Evolutionary conservation across 2,888 invertebrate species (phyloP), one percentile per base, ranked within the genome.

Genomic region (Lasioglossum zephyrum): DNA sequence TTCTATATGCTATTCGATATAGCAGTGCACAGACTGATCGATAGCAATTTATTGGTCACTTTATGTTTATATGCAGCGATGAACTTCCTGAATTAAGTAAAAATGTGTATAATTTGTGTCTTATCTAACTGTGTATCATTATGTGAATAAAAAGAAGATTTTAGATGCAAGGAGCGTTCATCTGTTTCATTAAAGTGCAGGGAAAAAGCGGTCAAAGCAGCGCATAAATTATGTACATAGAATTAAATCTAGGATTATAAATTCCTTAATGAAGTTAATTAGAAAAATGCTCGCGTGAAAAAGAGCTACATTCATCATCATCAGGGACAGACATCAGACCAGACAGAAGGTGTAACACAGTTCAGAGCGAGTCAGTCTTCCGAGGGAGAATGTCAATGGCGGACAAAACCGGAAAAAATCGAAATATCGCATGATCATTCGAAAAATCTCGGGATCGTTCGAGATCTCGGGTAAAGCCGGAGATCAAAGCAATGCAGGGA

Each of bases 401-500:
- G 57, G 11, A n/a, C 11, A 11, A 57, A 57, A 57, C n/a, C 57
- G n/a, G 22, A 66, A 31, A 47, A 66, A 36, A 9, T 66, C 66
- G 36, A 36, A 66, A 31, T 39, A 22, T 39, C 39, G 11, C 22
- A 13, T 11, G 18, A 53, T 66, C 26, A n/a, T 77, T 77, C 22
- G 26, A 39, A 80, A 69, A 80, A 41, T 70, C 70, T 36, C 39
- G 69, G 69, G 53, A 73, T 63, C 66, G 72, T 75, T 78, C 72
- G 75, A 83, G 49, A 39, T 39, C 78, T 60, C 72, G 63, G 11
- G 72, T 76, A 53, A 75, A 78, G 73, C 73, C 49, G 60, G 74
- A 84, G 77, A 84, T 84, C 84, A 84, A 83, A 84, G 84, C 26
- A 78, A 78, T 75, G 60, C 53, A 49, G 53, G 63, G 70, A 84